Conservation (phyloP, 2,888 invertebrate species). For the Plemyria rubiginata region DNA sequence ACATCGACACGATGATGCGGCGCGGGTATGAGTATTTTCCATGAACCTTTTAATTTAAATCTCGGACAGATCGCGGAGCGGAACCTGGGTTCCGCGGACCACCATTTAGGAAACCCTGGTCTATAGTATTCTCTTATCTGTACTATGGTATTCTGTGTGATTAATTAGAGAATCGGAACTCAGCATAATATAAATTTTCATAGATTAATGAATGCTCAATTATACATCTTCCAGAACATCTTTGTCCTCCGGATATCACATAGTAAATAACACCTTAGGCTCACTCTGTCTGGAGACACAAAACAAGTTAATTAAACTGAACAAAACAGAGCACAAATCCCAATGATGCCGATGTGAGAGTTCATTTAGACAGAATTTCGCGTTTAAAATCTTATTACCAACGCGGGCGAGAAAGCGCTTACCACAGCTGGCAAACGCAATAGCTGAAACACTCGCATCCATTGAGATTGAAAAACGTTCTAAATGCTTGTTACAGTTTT, state of each 20-base stretch:
- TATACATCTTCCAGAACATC: too few species aligned
- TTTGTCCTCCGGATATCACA: too few species aligned
- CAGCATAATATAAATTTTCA: neutral
- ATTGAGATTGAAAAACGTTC: neutral
- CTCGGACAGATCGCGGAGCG: too few species aligned
- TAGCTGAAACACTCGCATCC: conserved; percentile 6
- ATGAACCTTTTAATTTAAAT: too few species aligned
- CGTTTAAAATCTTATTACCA: conserved; percentile 76
- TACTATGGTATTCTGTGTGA: too few species aligned
- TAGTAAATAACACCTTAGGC: neutral
- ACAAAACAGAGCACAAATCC: conserved; percentile 47
- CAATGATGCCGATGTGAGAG: conserved; percentile 52
- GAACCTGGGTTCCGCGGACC: too few species aligned
- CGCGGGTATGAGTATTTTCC: too few species aligned
- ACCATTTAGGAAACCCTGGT: too few species aligned
- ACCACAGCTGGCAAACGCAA: conserved; percentile 4
- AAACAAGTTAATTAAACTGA: conserved; percentile 46
- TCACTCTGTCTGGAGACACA: conserved; percentile 1
- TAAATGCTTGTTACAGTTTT: too few species aligned
- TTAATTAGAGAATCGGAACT: neutral
- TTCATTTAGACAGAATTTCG: conserved; percentile 69
- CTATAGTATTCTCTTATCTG: too few species aligned
- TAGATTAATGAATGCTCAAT: neutral
- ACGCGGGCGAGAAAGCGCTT: conserved; percentile 44
- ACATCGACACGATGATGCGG: too few species aligned